Base-by-base conservation (phyloP, 1,140 invertebrate species). In the Atta colombica region DNA sequence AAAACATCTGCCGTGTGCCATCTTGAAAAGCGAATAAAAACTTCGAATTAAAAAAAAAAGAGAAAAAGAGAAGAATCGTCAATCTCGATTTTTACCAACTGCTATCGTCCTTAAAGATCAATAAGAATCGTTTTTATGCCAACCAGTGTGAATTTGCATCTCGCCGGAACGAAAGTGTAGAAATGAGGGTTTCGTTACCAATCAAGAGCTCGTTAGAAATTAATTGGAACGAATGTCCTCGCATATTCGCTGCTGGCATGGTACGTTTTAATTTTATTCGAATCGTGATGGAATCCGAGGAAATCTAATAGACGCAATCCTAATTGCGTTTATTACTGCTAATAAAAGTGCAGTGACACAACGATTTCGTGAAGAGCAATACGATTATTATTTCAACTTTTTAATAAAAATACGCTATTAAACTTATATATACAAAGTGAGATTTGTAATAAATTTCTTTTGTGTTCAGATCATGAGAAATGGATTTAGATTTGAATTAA, bases 151-250 rank as follows among this genome's bases (percentile, higher is more conserved):
- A 66, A 85, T 85, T 89, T 85, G 78, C 78, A 74, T 85, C 35
- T 51, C 51, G 45, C 68, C 25, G 12, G 16, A 12, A n/a, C 69
- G 81, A 74, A 63, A 65, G 45, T n/a, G 61, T n/a, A 63, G 60
- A 45, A 61, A 80, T 61, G 80, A 63, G 35, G 63, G 18, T 86
- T 77, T 51, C 65, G 65, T 61, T 66, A 69, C 51, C 82, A 66
- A 89, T 89, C 84, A 61, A 65, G 60, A 55, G 63, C 80, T 90
- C 88, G 89, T 90, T 90, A 90, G 85, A 84, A 90, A 90, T 89
- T 90, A 90, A 90, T 90, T 90, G 89, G 88, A 87, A 84, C 77
- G 71, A 35, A 88, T 49, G 45, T 69, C 72, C 53, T 71, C 51
- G 84, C 51, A 77, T 86, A 85, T 71, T 31, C 45, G 53, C 49